These are phyloP conservation scores for Aphidius ervi DNA, from an alignment of 1,140 invertebrate genomes.

Conservation along the genomic window DNA sequence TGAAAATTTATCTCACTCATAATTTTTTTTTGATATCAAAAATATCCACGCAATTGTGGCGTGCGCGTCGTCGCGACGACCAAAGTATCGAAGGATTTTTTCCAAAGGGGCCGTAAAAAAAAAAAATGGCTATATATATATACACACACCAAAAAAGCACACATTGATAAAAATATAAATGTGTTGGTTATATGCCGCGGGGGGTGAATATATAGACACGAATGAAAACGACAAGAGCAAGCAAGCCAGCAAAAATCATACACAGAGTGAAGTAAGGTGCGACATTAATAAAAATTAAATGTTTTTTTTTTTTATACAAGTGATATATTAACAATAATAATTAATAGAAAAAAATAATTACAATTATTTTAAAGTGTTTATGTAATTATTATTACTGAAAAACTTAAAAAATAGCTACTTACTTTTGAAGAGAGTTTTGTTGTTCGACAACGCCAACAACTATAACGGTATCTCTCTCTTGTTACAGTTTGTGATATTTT, in stretches of 20 bases:
- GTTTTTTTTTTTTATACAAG: no score
- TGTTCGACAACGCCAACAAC: constrained; percentile 4
- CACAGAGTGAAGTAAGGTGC: constrained; percentile 26
- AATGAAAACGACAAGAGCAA: constrained; percentile 11
- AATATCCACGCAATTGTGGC: constrained; percentile 4
- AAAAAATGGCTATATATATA: not conserved
- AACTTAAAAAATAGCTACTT: no score
- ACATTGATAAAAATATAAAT: not conserved
- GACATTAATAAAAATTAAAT: constrained; percentile 7
- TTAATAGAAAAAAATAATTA: no score
- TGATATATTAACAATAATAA: no score
- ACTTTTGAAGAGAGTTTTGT: no score
- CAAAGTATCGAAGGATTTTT: not conserved
- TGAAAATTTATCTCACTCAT: no score
- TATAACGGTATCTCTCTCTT: not conserved
- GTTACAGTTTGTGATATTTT: not conserved
- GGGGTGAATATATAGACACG: constrained; percentile 5
- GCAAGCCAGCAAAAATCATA: constrained; percentile 6
- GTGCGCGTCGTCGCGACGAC: constrained; percentile 10
- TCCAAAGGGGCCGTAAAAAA: no score
- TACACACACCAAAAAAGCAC: not conserved
- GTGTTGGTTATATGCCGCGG: constrained; percentile 13
- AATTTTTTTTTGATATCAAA: not conserved
- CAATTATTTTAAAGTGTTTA: no score
- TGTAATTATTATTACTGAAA: no score